Percentiles rank a stretch among this genome's conserved stretches.
Conservation (phyloP, 2,113 vertebrate species). For the Zonotrichia leucophrys region DNA sequence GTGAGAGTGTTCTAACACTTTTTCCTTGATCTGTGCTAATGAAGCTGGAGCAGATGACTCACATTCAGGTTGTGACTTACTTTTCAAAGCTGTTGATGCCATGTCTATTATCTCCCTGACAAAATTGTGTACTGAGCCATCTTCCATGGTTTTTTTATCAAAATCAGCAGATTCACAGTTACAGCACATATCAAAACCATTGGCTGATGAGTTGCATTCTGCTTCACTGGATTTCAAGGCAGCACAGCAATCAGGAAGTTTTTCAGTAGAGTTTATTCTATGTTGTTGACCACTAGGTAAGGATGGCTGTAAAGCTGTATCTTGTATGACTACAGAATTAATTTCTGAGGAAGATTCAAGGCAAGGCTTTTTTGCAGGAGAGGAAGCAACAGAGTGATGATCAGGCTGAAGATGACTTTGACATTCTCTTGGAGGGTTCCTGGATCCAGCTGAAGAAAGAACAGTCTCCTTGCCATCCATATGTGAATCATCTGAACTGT, state of each 20-base stretch:
- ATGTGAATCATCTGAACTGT: slow-evolving; percentile 61
- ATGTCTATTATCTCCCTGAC: slow-evolving; percentile 95
- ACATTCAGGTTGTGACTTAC: slow-evolving; percentile 82
- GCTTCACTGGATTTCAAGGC: slow-evolving; percentile 62
- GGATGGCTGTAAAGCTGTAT: slow-evolving; percentile 8
- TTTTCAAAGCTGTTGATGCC: slow-evolving; percentile 89
- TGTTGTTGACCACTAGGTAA: slow-evolving; percentile 2
- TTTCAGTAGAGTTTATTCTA: background rate
- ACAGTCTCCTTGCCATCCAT: slow-evolving; percentile 56
- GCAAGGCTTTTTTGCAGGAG: slow-evolving; percentile 56
- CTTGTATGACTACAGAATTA: background rate
- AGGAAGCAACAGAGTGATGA: slow-evolving; percentile 3
- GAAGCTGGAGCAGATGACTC: slow-evolving; percentile 76
- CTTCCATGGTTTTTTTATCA: slow-evolving; percentile 76
- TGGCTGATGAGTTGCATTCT: slow-evolving; percentile 49
- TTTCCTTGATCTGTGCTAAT: slow-evolving; percentile 89
- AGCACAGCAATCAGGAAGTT: slow-evolving; percentile 38
- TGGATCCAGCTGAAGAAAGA: slow-evolving; percentile 70
- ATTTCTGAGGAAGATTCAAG: slow-evolving; percentile 49
- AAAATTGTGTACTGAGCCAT: slow-evolving; percentile 86
- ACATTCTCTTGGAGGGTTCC: slow-evolving; percentile 59
- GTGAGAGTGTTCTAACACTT: slow-evolving; percentile 94
- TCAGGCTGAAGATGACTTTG: slow-evolving; percentile 56
- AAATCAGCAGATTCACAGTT: slow-evolving; percentile 66
- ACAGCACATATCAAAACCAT: slow-evolving; percentile 71